These are phyloP conservation scores for Pteronura brasiliensis DNA, from an alignment of 2,113 vertebrate genomes.

Conservation along the genomic window DNA sequence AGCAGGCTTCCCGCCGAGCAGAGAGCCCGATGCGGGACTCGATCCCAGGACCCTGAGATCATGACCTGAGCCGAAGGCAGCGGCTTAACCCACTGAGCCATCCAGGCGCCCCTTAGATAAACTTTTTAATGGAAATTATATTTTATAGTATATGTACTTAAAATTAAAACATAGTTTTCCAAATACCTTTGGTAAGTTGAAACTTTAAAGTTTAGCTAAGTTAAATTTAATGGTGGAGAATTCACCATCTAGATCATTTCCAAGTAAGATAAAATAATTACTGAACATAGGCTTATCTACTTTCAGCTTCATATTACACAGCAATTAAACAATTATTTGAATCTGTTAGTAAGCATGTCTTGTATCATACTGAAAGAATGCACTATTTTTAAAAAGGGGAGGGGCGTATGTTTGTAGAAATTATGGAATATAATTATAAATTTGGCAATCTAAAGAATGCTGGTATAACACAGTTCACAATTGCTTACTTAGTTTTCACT, in stretches of 20 bases:
- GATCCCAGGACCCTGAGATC: too few relatives aligned
- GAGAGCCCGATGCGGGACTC: too few relatives aligned
- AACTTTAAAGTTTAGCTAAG: background rate
- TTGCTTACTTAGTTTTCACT: background rate
- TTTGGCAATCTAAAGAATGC: background rate
- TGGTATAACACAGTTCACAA: background rate
- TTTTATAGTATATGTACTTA: background rate
- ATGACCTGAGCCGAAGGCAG: too few relatives aligned
- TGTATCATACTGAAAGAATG: background rate
- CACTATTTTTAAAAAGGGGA: background rate
- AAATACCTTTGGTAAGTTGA: background rate
- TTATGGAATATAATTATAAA: background rate
- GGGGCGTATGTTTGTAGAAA: background rate
- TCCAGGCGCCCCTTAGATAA: background rate
- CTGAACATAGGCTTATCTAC: background rate
- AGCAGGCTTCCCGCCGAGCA: too few relatives aligned
- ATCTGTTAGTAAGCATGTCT: background rate
- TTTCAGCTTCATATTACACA: background rate
- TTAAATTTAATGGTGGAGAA: background rate
- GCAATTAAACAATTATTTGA: background rate
- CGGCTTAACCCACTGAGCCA: too few relatives aligned
- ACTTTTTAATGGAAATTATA: background rate
- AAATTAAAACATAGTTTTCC: background rate
- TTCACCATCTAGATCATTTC: background rate
- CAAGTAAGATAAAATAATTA: background rate